A percentile compares a stretch with the other conserved stretches of the same genome.
Conservation (phyloP, 2,797 vertebrate genomes). For the Oreochromis grahami region DNA sequence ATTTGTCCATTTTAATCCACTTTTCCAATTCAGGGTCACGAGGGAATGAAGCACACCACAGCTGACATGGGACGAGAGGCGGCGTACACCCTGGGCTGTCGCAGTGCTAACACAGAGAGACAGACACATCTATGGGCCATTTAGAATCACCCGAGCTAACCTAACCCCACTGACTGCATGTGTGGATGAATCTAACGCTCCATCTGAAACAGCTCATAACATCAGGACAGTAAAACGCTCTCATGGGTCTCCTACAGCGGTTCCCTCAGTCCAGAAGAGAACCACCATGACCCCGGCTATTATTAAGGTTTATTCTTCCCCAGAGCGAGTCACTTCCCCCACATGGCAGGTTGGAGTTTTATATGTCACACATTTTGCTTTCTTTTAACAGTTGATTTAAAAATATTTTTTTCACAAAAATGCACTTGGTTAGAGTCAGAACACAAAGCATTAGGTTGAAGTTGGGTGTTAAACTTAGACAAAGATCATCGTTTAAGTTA, state of each 20-base stretch:
- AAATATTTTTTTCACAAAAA: background rate
- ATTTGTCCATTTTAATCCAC: background rate
- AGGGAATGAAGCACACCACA: background rate
- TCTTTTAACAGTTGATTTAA: background rate
- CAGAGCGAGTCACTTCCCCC: accelerated
- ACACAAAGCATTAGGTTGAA: accelerated
- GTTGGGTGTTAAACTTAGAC: background rate
- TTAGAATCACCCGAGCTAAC: accelerated
- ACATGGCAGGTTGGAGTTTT: accelerated
- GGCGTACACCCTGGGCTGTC: background rate
- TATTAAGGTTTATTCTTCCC: background rate
- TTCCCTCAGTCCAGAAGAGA: background rate
- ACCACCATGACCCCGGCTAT: background rate
- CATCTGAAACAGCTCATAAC: background rate
- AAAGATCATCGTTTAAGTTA: background rate
- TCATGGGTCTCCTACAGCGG: background rate
- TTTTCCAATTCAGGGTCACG: background rate
- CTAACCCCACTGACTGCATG: background rate
- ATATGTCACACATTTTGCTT: background rate
- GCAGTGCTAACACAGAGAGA: accelerated
- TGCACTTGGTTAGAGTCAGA: accelerated
- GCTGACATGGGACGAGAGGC: background rate
- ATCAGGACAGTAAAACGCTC: background rate
- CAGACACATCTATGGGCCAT: accelerated
- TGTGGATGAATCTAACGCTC: accelerated